phyloP scores from a whole-genome alignment of 2,113 vertebrate genomes.

The Hemiprocne comata region DNA sequence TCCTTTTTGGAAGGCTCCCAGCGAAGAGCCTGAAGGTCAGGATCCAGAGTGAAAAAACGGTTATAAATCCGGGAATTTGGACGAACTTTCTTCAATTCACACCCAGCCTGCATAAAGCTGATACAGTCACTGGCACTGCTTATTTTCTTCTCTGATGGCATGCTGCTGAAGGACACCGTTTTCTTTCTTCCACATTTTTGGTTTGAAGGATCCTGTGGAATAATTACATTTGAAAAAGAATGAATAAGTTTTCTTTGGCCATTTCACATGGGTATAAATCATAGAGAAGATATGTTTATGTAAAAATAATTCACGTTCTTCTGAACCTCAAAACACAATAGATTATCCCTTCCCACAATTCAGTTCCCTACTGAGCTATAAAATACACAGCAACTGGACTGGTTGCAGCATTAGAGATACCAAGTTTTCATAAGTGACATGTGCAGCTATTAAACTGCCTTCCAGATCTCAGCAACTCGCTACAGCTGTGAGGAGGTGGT shows the following conservation, averaged over 20 bases:
- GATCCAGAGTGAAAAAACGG: slow-evolving; percentile 93
- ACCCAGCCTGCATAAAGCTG: slow-evolving; percentile 98
- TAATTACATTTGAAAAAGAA: neutral
- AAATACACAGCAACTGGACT: neutral
- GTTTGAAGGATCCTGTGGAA: slow-evolving; percentile 88
- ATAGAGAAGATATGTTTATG: neutral
- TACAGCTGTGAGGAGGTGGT: neutral
- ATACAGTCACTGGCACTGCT: slow-evolving; percentile 95
- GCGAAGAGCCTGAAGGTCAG: slow-evolving; percentile 90
- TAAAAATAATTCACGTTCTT: neutral
- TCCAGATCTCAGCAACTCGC: neutral
- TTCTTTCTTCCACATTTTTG: slow-evolving; percentile 94
- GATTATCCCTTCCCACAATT: neutral
- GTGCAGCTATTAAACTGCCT: neutral
- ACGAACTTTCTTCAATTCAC: slow-evolving; percentile 95
- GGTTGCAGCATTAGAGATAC: neutral
- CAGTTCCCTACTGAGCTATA: neutral
- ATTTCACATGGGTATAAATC: neutral
- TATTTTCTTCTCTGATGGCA: slow-evolving; percentile 97
- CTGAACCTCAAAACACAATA: neutral
- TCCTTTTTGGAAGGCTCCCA: slow-evolving; percentile 99
- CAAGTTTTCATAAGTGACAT: neutral
- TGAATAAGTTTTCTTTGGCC: neutral
- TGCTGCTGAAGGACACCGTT: slow-evolving; percentile 98
- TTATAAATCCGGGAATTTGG: slow-evolving; percentile 95